Evolutionary conservation across 2,797 vertebrate genomes (phyloP), one percentile per base, ranked within the genome.

Genomic region (Helarctos malayanus): DNA sequence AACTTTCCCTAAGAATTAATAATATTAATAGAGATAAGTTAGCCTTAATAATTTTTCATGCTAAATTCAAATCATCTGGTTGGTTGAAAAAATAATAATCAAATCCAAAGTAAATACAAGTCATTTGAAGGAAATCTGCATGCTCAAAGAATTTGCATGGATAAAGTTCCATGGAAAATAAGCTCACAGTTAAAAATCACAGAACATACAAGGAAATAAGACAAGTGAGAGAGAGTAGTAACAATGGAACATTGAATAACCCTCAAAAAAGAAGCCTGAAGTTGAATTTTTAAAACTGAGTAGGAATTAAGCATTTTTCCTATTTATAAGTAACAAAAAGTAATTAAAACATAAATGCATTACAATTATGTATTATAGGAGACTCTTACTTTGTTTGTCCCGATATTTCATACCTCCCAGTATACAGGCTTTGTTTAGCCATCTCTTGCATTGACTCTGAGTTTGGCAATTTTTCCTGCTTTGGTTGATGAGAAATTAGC

Each of bases 371-470:
- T 29, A 61, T 59, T 54, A 29, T 0, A n/a, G 25, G 11, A 68
- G 10, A 32, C 16, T 35, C 4, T 32, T 57, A 15, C 2, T 45
- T 56, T 19, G 0, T 5, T 82, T 73, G 12, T 0, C 8, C 0
- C 14, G 18, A 2, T 54, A 1, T 23, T 23, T 3, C 27, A 0
- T 63, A 27, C 4, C 35, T 38, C 32, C 6, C 12, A 57, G 7
- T 27, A 14, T 15, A 18, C 32, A 83, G 57, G 21, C 45, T 35
- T 56, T 63, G 6, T n/a, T 41, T 21, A 78, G 4, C 47, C 4
- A 45, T 59, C 2, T 89, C 4, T 1, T 4, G 27, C 25, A 27
- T 7, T 76, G 11, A 82, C 2, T n/a, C 5, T 61, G 10, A 21
- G 4, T 29, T 56, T 85, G 38, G 8, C 2, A 12, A 25, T n/a